These are phyloP conservation scores for Asteroscopus sphinx DNA, from an alignment of 2,888 invertebrate species.

Conservation along the genomic window DNA sequence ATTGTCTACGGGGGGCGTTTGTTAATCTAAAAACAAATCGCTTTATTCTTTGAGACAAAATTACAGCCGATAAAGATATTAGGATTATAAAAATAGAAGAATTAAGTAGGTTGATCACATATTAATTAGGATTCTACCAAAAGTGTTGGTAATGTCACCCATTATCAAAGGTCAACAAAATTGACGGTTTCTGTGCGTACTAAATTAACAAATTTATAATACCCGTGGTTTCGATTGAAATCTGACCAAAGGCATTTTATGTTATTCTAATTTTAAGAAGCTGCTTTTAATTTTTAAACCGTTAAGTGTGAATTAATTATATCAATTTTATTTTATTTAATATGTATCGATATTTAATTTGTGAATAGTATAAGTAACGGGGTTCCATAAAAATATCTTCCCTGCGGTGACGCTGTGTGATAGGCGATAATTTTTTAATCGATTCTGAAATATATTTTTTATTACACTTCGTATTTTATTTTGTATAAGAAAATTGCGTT, in stretches of 20 bases:
- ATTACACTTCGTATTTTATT: constrained; percentile 40
- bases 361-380: constrained; percentile 50
- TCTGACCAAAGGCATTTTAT: constrained; percentile 46
- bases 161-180: constrained; percentile 56
- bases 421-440: constrained; percentile 58
- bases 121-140: constrained; percentile 33
- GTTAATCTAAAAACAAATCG: constrained; percentile 39
- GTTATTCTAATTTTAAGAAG: constrained; percentile 56
- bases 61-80: constrained; percentile 42
- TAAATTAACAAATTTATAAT: constrained; percentile 60
- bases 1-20: constrained; percentile 58
- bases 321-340: constrained; percentile 45
- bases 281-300: constrained; percentile 53
- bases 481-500: constrained; percentile 17
- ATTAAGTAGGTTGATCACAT: constrained; percentile 38
- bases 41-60: constrained; percentile 37
- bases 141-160: constrained; percentile 34
- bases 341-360: constrained; percentile 62
- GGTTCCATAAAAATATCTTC: constrained; percentile 30
- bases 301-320: constrained; percentile 54
- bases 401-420: constrained; percentile 48
- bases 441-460: constrained; percentile 50
- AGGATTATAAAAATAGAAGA: constrained; percentile 27
- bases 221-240: constrained; percentile 50
- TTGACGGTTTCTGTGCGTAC: constrained; percentile 32